A percentile compares a stretch with the other conserved stretches of the same genome.
These are phyloP conservation scores for Salvator merianae DNA, from an alignment of 2,113 vertebrate species.

Conservation along the genomic window DNA sequence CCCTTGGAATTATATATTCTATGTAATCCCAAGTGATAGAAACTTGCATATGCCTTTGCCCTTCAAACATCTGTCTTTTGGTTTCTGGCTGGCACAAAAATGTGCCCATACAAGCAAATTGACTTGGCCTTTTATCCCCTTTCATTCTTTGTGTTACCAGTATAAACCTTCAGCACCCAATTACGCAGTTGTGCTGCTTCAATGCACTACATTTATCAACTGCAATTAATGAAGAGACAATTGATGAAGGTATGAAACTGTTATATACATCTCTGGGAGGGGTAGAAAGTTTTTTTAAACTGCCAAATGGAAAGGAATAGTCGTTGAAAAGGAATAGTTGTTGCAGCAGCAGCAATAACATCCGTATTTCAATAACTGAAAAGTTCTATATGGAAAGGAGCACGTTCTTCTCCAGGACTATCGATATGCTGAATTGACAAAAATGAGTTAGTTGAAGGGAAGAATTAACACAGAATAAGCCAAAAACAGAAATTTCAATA, in stretches of 20 bases:
- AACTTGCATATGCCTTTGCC: not conserved
- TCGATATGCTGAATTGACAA: not conserved
- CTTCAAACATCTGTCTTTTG: not conserved
- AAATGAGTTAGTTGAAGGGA: not conserved
- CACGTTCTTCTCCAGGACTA: not conserved
- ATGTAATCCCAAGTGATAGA: not conserved
- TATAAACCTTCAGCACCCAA: not conserved
- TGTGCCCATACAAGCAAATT: not conserved
- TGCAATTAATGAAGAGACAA: slow-evolving; percentile 8
- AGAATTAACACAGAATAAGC: not conserved
- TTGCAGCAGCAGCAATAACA: no score
- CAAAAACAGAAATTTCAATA: not conserved
- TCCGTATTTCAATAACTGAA: no score
- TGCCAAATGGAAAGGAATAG: no score
- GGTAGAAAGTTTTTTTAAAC: not conserved
- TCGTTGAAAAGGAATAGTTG: no score
- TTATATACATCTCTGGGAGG: not conserved
- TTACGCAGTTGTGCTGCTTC: slow-evolving; percentile 6
- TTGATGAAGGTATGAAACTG: not conserved
- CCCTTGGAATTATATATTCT: not conserved
- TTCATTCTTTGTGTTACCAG: not conserved
- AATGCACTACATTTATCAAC: not conserved
- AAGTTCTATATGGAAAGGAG: not conserved
- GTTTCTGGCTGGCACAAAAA: not conserved
- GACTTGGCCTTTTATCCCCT: not conserved